Evolutionary conservation across 2,888 invertebrate genomes (phyloP).

Genomic region (Salticus scenicus): DNA sequence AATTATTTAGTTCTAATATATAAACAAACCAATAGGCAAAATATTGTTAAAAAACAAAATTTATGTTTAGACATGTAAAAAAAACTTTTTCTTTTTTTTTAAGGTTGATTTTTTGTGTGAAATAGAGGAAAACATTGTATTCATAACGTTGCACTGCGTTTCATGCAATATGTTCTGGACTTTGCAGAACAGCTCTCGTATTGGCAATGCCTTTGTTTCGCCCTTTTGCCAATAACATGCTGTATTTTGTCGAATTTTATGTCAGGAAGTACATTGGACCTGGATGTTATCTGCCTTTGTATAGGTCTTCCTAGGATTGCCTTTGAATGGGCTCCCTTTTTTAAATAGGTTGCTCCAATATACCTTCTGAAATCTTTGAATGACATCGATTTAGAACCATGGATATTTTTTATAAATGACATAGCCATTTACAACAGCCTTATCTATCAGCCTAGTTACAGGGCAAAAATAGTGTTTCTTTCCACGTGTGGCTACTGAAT

Average conservation of each 20-base stretch:
- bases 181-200: neutral
- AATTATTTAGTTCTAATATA: too few species aligned
- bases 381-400: neutral
- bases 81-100: neutral
- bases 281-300: slow-evolving; percentile 3
- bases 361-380: slow-evolving; percentile 17
- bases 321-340: slow-evolving; percentile 1
- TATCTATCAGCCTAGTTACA: too few species aligned
- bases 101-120: neutral
- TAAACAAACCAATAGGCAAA: too few species aligned
- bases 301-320: neutral
- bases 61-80: neutral
- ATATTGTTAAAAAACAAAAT: neutral
- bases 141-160: neutral
- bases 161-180: neutral
- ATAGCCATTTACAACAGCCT: slow-evolving; percentile 15
- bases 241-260: neutral
- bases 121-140: slow-evolving; percentile 4
- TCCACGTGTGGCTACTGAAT: neutral
- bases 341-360: slow-evolving; percentile 1
- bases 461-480: neutral
- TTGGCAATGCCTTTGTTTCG: neutral
- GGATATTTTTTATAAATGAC: neutral
- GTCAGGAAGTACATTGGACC: neutral
- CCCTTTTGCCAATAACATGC: slow-evolving; percentile 6